A percentile compares a stretch with the other conserved stretches of the same genome.
Evolutionary conservation across 1,140 invertebrate species (phyloP).

Genomic region (Streblospio benedicti): DNA sequence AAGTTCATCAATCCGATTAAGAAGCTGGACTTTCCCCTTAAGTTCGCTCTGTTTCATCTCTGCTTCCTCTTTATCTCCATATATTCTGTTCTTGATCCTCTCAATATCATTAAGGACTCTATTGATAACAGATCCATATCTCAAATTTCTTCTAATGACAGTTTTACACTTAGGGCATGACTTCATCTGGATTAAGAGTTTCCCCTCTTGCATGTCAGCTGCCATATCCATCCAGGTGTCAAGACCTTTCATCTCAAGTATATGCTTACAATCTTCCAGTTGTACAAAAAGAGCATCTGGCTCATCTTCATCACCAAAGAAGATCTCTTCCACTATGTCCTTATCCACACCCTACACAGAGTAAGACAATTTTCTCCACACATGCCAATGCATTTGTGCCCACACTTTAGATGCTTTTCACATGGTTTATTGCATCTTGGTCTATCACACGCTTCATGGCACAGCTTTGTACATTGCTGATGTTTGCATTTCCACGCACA

Average conservation of each 20-base stretch:
- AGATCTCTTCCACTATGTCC: constrained; percentile 52
- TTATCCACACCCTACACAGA: constrained; percentile 45
- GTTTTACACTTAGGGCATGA: constrained; percentile 58
- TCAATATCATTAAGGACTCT: constrained; percentile 50
- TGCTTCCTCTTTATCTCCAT: constrained; percentile 19
- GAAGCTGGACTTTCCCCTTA: neutral
- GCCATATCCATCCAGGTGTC: constrained; percentile 49
- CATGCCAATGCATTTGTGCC: constrained; percentile 54
- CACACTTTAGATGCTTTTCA: constrained; percentile 46
- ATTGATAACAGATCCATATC: constrained; percentile 57
- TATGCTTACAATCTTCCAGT: constrained; percentile 58
- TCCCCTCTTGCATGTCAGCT: constrained; percentile 21
- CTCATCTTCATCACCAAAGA: constrained; percentile 49
- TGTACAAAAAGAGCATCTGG: constrained; percentile 48
- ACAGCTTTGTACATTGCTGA: constrained; percentile 52
- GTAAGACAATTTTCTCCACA: constrained; percentile 59
- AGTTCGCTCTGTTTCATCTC: neutral
- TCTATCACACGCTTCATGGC: constrained; percentile 54
- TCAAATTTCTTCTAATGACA: constrained; percentile 53
- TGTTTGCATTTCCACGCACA: constrained; percentile 50
- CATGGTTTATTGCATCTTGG: constrained; percentile 47
- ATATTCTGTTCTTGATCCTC: constrained; percentile 54
- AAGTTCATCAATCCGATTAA: neutral
- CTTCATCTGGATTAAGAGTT: constrained; percentile 50
- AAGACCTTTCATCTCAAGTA: constrained; percentile 53